Conservation (phyloP, 2,113 vertebrate species). For the Ageneiosus marmoratus region DNA sequence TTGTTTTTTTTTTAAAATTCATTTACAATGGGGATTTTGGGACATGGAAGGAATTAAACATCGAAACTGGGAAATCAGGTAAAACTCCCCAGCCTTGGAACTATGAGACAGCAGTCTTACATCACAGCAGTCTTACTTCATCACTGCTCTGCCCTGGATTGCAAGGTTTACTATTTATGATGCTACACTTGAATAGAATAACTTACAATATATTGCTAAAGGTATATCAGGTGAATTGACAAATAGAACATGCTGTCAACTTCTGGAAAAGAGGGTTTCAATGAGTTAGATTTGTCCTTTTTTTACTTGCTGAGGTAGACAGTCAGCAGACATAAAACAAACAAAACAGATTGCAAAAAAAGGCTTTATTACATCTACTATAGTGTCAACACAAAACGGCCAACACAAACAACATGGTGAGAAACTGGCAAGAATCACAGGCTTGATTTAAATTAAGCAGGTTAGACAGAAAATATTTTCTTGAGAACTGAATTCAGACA, state of each 20-base stretch:
- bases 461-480: background rate
- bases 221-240: background rate
- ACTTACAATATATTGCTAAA: background rate
- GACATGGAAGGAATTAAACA: background rate
- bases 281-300: background rate
- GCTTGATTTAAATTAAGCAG: background rate
- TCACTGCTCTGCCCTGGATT: background rate
- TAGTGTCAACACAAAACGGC: background rate
- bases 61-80: background rate
- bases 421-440: background rate
- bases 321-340: background rate
- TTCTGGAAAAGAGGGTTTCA: background rate
- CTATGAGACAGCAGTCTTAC: too few relatives aligned
- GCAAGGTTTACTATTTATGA: background rate
- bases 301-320: background rate
- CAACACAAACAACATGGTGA: background rate
- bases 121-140: too few relatives aligned
- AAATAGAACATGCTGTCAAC: background rate
- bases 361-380: too few relatives aligned
- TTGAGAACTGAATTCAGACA: background rate
- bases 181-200: background rate
- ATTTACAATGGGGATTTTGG: background rate
- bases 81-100: too few relatives aligned
- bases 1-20: too few relatives aligned
- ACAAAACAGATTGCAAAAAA: background rate